These are phyloP conservation scores for Siphamia tubifer DNA, from an alignment of 2,113 vertebrate species.

Conservation along the genomic window DNA sequence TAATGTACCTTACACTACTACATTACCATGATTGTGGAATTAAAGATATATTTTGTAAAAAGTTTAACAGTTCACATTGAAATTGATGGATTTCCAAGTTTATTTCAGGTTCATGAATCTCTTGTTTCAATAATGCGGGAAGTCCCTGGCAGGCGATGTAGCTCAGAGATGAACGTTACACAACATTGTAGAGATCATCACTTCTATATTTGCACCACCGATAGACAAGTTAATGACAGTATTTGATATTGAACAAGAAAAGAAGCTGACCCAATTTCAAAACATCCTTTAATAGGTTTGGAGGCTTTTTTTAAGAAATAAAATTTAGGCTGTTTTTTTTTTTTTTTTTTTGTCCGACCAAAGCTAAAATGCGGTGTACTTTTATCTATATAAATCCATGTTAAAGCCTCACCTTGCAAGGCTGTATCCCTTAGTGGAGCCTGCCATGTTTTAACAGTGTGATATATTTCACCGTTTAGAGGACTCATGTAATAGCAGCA, in stretches of 20 bases:
- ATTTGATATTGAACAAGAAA: slow-evolving; percentile 6
- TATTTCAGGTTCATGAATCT: slow-evolving; percentile 30
- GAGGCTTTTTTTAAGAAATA: no score
- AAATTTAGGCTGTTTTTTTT: not conserved
- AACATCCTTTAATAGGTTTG: no score
- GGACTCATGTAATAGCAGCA: slow-evolving; percentile 41
- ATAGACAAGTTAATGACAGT: not conserved
- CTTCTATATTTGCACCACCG: slow-evolving; percentile 14
- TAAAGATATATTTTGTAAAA: not conserved
- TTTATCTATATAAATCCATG: not conserved
- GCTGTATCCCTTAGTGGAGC: not conserved
- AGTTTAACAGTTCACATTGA: not conserved
- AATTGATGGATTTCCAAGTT: slow-evolving; percentile 12
- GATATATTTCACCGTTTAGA: slow-evolving; percentile 40
- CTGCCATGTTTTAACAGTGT: slow-evolving; percentile 37
- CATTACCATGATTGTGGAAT: no score
- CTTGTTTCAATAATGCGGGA: slow-evolving; percentile 15
- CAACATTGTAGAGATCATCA: slow-evolving; percentile 3
- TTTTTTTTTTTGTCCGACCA: not conserved
- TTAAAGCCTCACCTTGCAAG: slow-evolving; percentile 8
- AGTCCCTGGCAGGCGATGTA: slow-evolving; percentile 35
- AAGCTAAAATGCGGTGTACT: not conserved
- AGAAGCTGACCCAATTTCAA: not conserved
- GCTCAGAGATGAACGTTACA: not conserved
- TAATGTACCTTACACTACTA: no score